phyloP scores from a whole-genome alignment of 2,888 invertebrate species.

The Calephelis perditalis region DNA sequence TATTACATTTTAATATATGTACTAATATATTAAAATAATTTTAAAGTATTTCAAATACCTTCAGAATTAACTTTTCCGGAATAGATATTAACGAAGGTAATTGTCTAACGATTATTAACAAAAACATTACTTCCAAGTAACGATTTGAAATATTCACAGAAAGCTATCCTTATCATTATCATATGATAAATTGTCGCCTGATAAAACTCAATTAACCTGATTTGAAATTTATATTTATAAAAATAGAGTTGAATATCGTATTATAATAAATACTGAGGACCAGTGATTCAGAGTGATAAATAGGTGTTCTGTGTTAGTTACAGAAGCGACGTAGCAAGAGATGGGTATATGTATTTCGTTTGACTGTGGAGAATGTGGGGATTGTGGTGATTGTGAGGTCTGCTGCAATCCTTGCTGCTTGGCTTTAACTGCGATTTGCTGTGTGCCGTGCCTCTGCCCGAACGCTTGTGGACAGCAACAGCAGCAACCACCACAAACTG shows the following conservation, averaged over 20 bases:
- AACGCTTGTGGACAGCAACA: constrained; percentile 67
- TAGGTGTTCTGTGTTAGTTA: constrained; percentile 46
- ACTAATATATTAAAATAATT: too few species aligned
- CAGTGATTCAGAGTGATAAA: constrained; percentile 13
- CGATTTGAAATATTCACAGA: background rate
- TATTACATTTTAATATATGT: too few species aligned
- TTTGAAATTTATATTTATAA: constrained; percentile 2
- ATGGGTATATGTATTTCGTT: constrained; percentile 69
- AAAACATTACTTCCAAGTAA: background rate
- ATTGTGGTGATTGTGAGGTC: constrained; percentile 61
- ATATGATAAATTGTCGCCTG: background rate
- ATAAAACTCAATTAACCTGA: background rate
- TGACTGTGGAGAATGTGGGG: constrained; percentile 60
- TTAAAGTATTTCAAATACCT: too few species aligned
- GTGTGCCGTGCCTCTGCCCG: constrained; percentile 64
- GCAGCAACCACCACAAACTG: constrained; percentile 49
- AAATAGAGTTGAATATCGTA: background rate
- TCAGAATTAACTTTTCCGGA: too few species aligned
- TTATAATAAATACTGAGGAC: background rate
- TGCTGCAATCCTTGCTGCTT: constrained; percentile 67
- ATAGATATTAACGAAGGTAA: too few species aligned
- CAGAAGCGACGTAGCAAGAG: constrained; percentile 37
- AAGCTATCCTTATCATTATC: constrained; percentile 1
- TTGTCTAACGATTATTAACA: background rate
- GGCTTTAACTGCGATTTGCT: constrained; percentile 63